Base-by-base conservation (phyloP, 53 echinoderm and acorn worm genomes). In the Echinarachnius parma region DNA sequence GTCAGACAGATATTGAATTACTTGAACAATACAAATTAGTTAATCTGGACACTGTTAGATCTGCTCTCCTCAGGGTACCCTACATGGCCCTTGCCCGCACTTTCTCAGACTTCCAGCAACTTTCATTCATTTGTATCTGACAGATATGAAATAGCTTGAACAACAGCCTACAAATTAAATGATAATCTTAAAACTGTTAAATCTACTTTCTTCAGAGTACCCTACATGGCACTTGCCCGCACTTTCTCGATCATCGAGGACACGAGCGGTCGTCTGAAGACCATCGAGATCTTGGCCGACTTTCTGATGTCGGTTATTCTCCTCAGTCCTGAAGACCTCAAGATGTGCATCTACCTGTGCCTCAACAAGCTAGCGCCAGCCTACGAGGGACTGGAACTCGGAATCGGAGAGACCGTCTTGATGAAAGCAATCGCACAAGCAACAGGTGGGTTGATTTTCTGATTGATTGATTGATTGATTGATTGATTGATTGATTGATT, bases 311-410 rank as follows among this genome's bases (percentile, higher is more conserved):
- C 96, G 10, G 96, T 96, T 54, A 64, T 91, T 34, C 75, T 81
- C 8, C 82, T 96, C 30, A 87, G 82, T n/a, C 96, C 96, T 1
- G 78, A 85, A 35, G 96, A 96, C 35, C 64, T 91, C 0, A 61
- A 82, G 33, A 58, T 68, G 61, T 96, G 91, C 37, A 69, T 96
- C 28, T 96, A 96, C 59, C 62, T 96, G 31, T 96, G 96, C 54
- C 83, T 96, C 9, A 96, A 96, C 53, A 96, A 91, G 76, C 80
- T 91, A 9, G 96, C 96, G 11, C 96, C 96, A 31, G 96, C 96
- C 11, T 96, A 96, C 48, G 96, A 96, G 59, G 96, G 96, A 16
- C 55, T 87, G 36, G 96, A 96, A 80, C 61, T 96, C 2, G 91
- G 91, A 9, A 87, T 96, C 30, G 96, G 96, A 23, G 96, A 96